Evolutionary conservation across 2,888 invertebrate species (phyloP).

Genomic region (Napeogenes inachia): DNA sequence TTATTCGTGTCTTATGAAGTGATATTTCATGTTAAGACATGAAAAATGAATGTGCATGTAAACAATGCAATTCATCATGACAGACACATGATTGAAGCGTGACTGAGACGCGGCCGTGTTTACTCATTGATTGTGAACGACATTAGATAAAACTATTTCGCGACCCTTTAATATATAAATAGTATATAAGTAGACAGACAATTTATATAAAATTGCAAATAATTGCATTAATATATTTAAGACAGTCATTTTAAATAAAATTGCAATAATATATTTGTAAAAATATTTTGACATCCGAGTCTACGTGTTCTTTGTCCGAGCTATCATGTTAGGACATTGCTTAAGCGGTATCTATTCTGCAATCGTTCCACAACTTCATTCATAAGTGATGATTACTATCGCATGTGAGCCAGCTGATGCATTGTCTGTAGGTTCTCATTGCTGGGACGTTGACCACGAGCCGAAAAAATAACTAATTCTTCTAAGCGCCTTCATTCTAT

Average conservation of each 20-base stretch:
- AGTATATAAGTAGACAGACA: too few species aligned
- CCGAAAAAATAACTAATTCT: conserved; percentile 31
- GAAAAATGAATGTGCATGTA: conserved; percentile 7
- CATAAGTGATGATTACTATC: conserved; percentile 50
- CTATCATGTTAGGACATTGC: conserved; percentile 49
- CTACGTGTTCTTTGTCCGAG: conserved; percentile 16
- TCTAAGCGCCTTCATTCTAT: background rate
- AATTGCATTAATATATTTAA: too few species aligned
- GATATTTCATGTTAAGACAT: conserved; percentile 1
- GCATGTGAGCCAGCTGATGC: conserved; percentile 43
- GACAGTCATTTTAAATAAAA: too few species aligned
- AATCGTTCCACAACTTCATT: conserved; percentile 48
- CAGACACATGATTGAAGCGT: conserved; percentile 16
- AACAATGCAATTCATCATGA: conserved; percentile 13
- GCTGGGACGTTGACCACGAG: conserved; percentile 39
- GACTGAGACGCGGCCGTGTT: conserved; percentile 4
- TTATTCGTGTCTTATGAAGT: background rate
- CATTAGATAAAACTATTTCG: conserved; percentile 1
- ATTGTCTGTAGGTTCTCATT: conserved; percentile 48
- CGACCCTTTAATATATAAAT: background rate
- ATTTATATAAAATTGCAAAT: too few species aligned
- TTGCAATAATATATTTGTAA: background rate
- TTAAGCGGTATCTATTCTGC: conserved; percentile 43
- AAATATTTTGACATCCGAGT: conserved; percentile 10
- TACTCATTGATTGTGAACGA: background rate